Evolutionary conservation across 2,113 vertebrate genomes (phyloP), one percentile per base, ranked within the genome.

Genomic region (Empidonax alnorum): DNA sequence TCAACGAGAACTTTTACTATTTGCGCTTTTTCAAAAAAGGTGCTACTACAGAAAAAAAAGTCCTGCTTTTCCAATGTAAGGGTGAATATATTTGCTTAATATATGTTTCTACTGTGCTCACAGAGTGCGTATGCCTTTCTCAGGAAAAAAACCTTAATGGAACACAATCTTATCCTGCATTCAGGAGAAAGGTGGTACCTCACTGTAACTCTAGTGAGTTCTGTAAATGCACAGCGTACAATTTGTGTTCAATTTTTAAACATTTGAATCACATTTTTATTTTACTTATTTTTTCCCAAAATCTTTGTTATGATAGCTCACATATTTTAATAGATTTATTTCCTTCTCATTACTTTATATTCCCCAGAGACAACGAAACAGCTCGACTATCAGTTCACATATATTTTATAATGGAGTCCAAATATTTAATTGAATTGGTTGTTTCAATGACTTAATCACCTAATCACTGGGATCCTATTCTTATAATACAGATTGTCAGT

Each of bases 381-480:
- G 15, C 25, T 41, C 78, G 80, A 80, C 72, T 79, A 72, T 28
- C 67, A 78, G 68, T 72, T 89, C 75, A 82, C 18, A 56, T 41
- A 31, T 20, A 81, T 67, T 88, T 67, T 31, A 59, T 47, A 74
- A n/a, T 13, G 5, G 50, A 63, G 33, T 37, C 65, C 73, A 84
- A 92, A 84, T 84, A 87, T 89, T 96, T 94, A 73, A 78, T 92
- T 87, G 49, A 92, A 72, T 87, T 89, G 9, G 21, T 94, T 81
- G 25, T 87, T 76, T 89, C 77, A 91, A 66, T 87, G 84, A 72
- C 52, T 93, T 91, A 82, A 92, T 90, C 46, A 80, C 52, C 69
- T 87, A 68, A 91, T 82, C n/a, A 21, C 66, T 89, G 66, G 22
- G 35, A 55, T 89, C 84, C 63, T 87, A 61, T 75, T 96, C 86